Evolutionary conservation across 2,113 vertebrate species (phyloP).

Genomic region (Colius striatus): DNA sequence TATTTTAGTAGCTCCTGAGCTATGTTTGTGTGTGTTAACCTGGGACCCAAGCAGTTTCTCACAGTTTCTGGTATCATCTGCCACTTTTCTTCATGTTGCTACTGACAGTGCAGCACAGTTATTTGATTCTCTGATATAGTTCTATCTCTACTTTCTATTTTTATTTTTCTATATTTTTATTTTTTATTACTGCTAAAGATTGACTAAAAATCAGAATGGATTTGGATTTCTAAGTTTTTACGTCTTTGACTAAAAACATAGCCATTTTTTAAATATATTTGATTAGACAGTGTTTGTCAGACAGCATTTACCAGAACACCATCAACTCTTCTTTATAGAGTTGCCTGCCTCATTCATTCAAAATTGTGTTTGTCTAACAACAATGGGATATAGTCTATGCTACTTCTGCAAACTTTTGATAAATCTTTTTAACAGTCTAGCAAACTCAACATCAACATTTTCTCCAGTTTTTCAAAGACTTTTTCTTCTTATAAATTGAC

Average conservation of each 20-base stretch:
- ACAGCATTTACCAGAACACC: not conserved
- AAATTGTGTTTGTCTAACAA: not conserved
- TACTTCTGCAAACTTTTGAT: not conserved
- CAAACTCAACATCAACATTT: not conserved
- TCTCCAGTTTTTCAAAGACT: not conserved
- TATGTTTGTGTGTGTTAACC: not conserved
- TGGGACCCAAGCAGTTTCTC: not conserved
- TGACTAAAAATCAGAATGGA: too few relatives aligned
- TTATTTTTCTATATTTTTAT: too few relatives aligned
- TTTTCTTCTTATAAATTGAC: not conserved
- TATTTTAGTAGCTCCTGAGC: not conserved
- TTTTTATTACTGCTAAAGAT: too few relatives aligned
- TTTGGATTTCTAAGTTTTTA: not conserved
- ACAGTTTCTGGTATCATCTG: not conserved
- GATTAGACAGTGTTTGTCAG: not conserved
- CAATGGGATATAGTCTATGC: not conserved
- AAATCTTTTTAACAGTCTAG: not conserved
- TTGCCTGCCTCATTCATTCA: not conserved
- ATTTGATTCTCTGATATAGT: not conserved
- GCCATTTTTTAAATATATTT: not conserved
- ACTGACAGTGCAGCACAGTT: not conserved
- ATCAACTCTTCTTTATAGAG: not conserved
- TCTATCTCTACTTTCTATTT: not conserved
- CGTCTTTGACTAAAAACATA: not conserved
- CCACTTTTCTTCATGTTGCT: not conserved